Evolutionary conservation across 2,113 vertebrate genomes (phyloP), one percentile per base, ranked within the genome.

Genomic region (Acanthisitta chloris): DNA sequence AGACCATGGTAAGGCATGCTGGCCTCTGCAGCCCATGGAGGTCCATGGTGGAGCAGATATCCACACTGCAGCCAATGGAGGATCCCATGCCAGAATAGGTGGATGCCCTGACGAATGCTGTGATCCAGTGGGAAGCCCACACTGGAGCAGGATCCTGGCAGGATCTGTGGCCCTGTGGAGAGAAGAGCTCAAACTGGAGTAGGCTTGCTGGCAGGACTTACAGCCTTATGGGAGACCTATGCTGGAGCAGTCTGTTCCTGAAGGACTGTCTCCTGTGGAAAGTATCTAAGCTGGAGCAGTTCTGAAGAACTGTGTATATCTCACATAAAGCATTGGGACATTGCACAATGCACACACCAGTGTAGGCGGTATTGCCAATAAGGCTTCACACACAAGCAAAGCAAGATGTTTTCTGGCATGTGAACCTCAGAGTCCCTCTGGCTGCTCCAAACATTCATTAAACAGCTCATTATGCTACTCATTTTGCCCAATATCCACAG

Each of bases 51-150:
- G 10, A 20, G 16, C 19, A 58, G 16, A 46, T 23, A 34, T n/a
- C 8, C 45, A 4, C 10, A n/a, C 29, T 36, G 59, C n/a, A 81
- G 38, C 16, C 18, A 0, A 0, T 16, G 17, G 17, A 52, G 18
- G 10, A 45, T 2, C 26, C 43, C 36, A 24, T 1, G 1, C 6
- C 23, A 52, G 20, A 67, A 24, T 13, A 46, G 29, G 19, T 10
- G 38, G n/a, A 46, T 61, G 45, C 9, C 9, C 29, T 62, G 61
- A 62, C 40, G 38, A 28, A 62, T 12, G 61, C 25, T 61, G 46
- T 8, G 25, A 82, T 31, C 20, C 78, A 61, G 29, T 17, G 40
- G 49, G 70, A 61, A 76, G 26, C 54, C 40, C 71, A 54, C 48
- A 19, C 14, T 36, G 25, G 29, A 8, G 20, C 46, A 69, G 70